Evolutionary conservation across 2,797 vertebrate species (phyloP).

Genomic region (Setipinna tenuifilis): DNA sequence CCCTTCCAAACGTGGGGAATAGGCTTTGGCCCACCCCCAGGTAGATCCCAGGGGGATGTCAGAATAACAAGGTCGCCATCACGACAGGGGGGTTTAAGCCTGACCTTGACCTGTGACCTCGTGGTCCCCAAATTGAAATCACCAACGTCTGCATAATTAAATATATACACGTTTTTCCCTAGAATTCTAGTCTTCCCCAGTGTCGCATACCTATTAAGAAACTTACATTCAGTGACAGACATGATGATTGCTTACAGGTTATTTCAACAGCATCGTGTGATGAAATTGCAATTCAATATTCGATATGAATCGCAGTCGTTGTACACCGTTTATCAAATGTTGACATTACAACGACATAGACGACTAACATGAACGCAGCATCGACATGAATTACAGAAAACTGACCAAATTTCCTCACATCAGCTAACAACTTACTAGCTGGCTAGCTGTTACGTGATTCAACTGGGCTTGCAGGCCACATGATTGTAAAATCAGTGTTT

Average conservation of each 20-base stretch:
- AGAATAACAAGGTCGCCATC: background rate
- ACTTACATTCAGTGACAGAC: no score
- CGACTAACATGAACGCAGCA: background rate
- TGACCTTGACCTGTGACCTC: conserved; percentile 16
- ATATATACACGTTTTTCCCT: background rate
- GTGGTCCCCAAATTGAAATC: background rate
- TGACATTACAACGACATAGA: background rate
- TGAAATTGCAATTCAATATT: no score
- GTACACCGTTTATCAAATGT: no score
- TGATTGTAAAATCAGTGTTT: background rate
- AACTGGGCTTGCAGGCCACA: background rate
- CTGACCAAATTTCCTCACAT: background rate
- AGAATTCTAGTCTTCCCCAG: no score
- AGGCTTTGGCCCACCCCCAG: no score
- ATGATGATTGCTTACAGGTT: no score
- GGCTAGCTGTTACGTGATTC: background rate
- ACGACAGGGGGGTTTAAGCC: background rate
- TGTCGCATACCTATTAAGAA: no score
- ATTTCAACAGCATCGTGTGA: no score
- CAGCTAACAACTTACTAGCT: background rate
- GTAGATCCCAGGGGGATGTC: background rate
- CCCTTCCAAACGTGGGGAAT: no score
- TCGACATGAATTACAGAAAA: background rate
- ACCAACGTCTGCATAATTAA: background rate
- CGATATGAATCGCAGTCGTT: no score